phyloP scores from a whole-genome alignment of 2,113 vertebrate genomes.

The Origma solitaria region DNA sequence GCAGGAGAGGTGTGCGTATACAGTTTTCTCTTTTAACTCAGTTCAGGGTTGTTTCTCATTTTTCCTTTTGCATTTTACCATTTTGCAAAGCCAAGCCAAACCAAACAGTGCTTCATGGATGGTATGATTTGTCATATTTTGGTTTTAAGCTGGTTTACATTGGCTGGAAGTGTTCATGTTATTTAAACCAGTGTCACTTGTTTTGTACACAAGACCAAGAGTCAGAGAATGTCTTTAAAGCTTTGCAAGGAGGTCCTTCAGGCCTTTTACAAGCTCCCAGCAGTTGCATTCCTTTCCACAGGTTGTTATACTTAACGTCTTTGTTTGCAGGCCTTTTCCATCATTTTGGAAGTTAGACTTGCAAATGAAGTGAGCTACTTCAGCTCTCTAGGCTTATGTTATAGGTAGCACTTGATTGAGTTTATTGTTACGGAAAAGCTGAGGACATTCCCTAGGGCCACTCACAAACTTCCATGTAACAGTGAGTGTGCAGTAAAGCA shows the following conservation, averaged over 20 bases:
- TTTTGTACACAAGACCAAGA: background rate
- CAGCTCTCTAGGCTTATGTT: background rate
- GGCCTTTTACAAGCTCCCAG: background rate
- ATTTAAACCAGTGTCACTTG: background rate
- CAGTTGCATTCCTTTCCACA: background rate
- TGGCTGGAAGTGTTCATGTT: background rate
- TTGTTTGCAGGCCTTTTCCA: background rate
- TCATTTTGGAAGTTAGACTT: constrained; percentile 20
- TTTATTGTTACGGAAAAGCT: constrained; percentile 29
- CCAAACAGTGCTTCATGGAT: background rate
- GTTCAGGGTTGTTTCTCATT: background rate
- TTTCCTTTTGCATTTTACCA: background rate
- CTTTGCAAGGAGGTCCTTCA: background rate
- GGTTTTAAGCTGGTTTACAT: background rate
- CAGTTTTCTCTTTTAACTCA: background rate
- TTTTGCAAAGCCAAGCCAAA: background rate
- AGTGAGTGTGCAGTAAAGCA: background rate
- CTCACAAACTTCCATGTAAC: background rate
- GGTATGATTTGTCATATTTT: background rate
- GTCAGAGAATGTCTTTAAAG: background rate
- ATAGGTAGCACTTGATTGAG: constrained; percentile 14
- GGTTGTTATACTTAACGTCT: background rate
- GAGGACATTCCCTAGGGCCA: constrained; percentile 28
- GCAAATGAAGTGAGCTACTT: constrained; percentile 5
- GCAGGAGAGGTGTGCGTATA: background rate